A percentile compares a stretch with the other conserved stretches of the same genome.
These are phyloP conservation scores for Podotricha telesiphe DNA, from an alignment of 2,888 invertebrate genomes.

Conservation along the genomic window DNA sequence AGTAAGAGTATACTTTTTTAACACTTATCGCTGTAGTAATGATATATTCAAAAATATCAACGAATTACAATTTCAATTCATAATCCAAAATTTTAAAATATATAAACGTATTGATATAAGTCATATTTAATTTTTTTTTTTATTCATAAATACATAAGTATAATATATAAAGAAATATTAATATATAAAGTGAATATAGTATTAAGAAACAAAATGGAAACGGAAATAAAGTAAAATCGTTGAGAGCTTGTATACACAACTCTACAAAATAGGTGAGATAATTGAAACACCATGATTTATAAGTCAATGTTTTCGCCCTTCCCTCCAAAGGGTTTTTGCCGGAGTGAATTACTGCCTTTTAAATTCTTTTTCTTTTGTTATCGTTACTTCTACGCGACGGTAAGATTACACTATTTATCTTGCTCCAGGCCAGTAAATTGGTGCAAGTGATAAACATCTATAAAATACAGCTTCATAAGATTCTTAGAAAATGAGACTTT, in stretches of 20 bases:
- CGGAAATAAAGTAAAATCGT: background rate
- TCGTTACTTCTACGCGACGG: constrained; percentile 72
- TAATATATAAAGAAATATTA: too few species aligned
- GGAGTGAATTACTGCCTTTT: constrained; percentile 73
- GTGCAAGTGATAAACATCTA: constrained; percentile 54
- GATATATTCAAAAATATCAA: too few species aligned
- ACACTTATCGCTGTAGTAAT: too few species aligned
- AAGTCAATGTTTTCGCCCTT: constrained; percentile 44
- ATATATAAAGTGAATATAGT: too few species aligned
- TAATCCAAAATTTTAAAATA: too few species aligned
- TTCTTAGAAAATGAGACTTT: constrained; percentile 22
- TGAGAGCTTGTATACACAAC: constrained; percentile 28
- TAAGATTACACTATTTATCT: constrained; percentile 76
- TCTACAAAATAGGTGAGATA: constrained; percentile 54
- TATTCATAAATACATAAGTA: too few species aligned
- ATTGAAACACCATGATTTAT: constrained; percentile 75
- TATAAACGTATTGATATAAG: too few species aligned
- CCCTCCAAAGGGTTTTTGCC: constrained; percentile 57
- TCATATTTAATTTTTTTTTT: too few species aligned
- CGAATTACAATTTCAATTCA: too few species aligned
- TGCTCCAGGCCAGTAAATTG: constrained; percentile 58
- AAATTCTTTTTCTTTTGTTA: constrained; percentile 76
- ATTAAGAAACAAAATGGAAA: too few species aligned
- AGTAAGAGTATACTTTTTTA: too few species aligned
- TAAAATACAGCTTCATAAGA: constrained; percentile 47